Evolutionary conservation across 2,888 invertebrate species (phyloP).

Genomic region (Chymomyza procnemis): DNA sequence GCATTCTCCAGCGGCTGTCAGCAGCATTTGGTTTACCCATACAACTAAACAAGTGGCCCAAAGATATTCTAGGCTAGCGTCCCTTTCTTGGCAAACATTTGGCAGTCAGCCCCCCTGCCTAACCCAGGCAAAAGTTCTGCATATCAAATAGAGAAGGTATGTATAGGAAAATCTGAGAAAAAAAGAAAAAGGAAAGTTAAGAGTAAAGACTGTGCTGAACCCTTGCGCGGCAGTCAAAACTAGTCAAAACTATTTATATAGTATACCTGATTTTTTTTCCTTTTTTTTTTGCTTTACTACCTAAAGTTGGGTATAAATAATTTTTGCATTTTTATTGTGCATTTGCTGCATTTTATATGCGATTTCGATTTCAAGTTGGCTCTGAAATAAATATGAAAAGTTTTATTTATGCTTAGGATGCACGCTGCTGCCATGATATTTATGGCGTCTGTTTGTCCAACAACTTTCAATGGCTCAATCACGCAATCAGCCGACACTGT

Average conservation of each 20-base stretch:
- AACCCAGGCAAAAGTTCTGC: background rate
- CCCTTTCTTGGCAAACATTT: background rate
- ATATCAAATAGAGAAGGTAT: background rate
- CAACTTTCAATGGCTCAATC: slow-evolving; percentile 71
- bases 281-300: slow-evolving; percentile 33
- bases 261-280: slow-evolving; percentile 35
- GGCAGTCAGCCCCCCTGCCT: background rate
- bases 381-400: slow-evolving; percentile 71
- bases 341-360: slow-evolving; percentile 62
- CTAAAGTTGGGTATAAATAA: slow-evolving; percentile 66
- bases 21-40: slow-evolving; percentile 35
- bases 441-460: slow-evolving; percentile 73
- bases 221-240: slow-evolving; percentile 45
- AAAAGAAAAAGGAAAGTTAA: background rate
- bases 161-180: no score
- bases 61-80: background rate
- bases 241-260: slow-evolving; percentile 61
- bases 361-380: slow-evolving; percentile 60
- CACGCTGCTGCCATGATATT: slow-evolving; percentile 57
- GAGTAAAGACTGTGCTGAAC: no score
- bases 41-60: slow-evolving; percentile 13
- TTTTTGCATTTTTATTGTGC: slow-evolving; percentile 74
- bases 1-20: slow-evolving; percentile 22
- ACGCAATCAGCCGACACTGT: slow-evolving; percentile 43
- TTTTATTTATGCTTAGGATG: slow-evolving; percentile 65